Base-by-base conservation (phyloP, 30 jellyfish, hydroid and myxozoan species). In the Chrysaora quinquecirrha region DNA sequence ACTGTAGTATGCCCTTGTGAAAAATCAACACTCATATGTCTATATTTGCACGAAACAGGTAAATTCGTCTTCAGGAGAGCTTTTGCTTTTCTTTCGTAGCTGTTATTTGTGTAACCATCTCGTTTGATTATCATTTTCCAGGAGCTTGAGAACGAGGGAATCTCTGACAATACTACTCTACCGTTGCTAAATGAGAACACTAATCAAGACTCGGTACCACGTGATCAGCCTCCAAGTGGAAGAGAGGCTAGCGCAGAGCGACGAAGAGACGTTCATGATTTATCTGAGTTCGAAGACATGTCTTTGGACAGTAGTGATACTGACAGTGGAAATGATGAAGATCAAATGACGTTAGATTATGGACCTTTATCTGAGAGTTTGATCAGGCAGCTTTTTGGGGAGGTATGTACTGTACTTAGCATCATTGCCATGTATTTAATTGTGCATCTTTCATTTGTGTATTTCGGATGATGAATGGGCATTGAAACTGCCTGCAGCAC, bases 251-350 rank as follows among this genome's bases (percentile, higher is more conserved):
- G 31, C 33, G 89, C 24, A 24, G 48, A 27, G 68, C 81, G 33
- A 20, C 73, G 9, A 10, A 25, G 58, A 43, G 67, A 52, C 27
- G 22, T n/a, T 0, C 20, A 47, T 25, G 65, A 35, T 1, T 29
- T 35, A 47, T 70, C 25, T 43, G 81, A 78, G 56, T 31, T 11
- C 58, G 58, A 43, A 2, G 72, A 7, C 33, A 23, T 78, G 80
- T 63, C 80, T 7, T 28, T 48, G 28, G 90, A 70, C 22, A 80
- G 90, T 31, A 58, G 66, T 61, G 90, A 65, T 6, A 64, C 76
- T 48, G 90, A 80, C 70, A 80, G 76, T 70, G 90, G 90, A 3
- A 80, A 68, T 31, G 83, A 80, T 18, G 90, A 80, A 27, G 71
- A 69, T 33, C 47, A 70, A 32, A 30, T 56, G 49, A 20, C 78